Conservation (phyloP, 2,797 vertebrate species). For the Gallinago solitaria region DNA sequence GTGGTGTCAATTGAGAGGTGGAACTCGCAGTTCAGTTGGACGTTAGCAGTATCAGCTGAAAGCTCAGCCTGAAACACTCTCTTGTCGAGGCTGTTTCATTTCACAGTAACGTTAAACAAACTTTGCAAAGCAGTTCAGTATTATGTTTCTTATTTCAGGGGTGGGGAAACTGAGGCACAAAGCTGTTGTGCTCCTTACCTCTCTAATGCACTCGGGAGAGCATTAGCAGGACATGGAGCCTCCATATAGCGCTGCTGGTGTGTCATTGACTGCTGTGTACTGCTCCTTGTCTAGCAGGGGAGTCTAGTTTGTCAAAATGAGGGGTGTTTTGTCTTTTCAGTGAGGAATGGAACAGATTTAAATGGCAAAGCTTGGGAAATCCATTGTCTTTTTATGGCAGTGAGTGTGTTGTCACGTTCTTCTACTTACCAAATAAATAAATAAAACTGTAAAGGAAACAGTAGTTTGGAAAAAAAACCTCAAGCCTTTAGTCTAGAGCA, state of each 20-base stretch:
- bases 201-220: accelerated
- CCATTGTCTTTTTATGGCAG: background rate
- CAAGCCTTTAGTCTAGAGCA: background rate
- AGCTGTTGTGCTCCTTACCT: background rate
- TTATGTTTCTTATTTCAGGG: background rate
- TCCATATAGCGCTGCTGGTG: background rate
- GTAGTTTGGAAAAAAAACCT: background rate
- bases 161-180: constrained; percentile 16
- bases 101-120: background rate
- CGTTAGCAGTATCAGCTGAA: background rate
- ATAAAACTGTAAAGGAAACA: background rate
- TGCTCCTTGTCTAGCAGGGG: background rate
- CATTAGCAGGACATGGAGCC: background rate
- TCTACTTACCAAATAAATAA: constrained; percentile 11
- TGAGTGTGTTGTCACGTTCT: background rate
- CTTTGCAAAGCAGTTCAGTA: background rate
- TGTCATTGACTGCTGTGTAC: background rate
- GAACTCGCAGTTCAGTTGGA: background rate
- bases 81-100: background rate
- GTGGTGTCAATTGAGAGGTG: background rate
- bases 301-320: background rate
- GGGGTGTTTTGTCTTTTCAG: background rate
- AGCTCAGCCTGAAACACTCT: background rate
- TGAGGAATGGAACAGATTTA: background rate
- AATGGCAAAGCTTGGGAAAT: constrained; percentile 4